phyloP scores from a whole-genome alignment of 1,140 invertebrate genomes.

The Eriosoma lanigerum region DNA sequence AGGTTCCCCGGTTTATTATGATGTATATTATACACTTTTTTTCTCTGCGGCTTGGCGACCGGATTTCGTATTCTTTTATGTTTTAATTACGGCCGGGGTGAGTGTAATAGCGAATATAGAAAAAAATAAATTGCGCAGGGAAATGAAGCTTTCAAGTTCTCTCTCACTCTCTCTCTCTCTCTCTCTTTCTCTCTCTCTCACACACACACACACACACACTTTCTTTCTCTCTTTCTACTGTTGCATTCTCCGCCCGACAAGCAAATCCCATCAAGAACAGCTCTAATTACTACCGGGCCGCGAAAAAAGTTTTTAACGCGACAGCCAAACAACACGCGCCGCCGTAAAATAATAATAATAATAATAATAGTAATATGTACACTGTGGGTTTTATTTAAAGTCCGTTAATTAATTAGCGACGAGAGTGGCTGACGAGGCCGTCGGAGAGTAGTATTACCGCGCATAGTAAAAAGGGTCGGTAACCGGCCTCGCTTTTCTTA shows the following conservation, averaged over 20 bases:
- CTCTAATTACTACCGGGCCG: slow-evolving; percentile 20
- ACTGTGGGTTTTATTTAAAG: slow-evolving; percentile 12
- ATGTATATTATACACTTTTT: neutral
- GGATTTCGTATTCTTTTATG: slow-evolving; percentile 14
- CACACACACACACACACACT: too few relatives aligned
- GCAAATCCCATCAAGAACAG: slow-evolving; percentile 33
- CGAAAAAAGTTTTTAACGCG: slow-evolving; percentile 38
- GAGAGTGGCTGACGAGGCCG: slow-evolving; percentile 3
- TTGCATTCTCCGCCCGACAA: neutral
- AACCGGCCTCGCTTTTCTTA: neutral
- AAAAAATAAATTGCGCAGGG: neutral
- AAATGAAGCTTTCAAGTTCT: slow-evolving; percentile 15
- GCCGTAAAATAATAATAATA: too few relatives aligned
- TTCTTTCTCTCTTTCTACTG: neutral
- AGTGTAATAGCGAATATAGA: neutral
- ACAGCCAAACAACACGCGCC: slow-evolving; percentile 23
- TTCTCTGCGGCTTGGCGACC: neutral
- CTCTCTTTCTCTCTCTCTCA: neutral
- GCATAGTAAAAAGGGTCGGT: neutral
- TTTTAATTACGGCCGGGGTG: slow-evolving; percentile 11
- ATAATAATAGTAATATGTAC: neutral
- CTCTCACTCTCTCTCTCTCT: neutral
- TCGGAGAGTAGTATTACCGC: neutral
- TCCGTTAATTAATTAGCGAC: slow-evolving; percentile 46
- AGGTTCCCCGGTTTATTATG: too few relatives aligned